Evolutionary conservation across 2,113 vertebrate genomes (phyloP), one percentile per base, ranked within the genome.

Genomic region (Periophthalmus modestus): DNA sequence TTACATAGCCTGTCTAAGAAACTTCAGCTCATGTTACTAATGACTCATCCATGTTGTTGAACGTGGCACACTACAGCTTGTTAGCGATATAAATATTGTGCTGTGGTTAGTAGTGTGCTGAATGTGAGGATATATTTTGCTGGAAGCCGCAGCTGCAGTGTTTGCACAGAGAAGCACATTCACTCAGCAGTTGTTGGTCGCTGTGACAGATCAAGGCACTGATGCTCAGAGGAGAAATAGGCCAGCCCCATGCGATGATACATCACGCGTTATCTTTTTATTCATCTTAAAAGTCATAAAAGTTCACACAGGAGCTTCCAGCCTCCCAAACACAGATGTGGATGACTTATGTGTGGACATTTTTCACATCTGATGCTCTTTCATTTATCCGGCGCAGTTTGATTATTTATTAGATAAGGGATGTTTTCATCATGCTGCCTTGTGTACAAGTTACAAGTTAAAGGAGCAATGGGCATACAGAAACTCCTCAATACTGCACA

Each of bases 131-230:
- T 28, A 43, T 43, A 62, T 77, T 43, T 65, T 85, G 62, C 19
- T 82, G 34, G 16, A 69, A 83, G 75, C 74, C 57, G 21, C 79
- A 86, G 82, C 82, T 87, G 79, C 70, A 48, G 19, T 71, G 69
- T 82, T 86, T 83, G 71, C 72, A 62, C 59, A 71, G 72, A 76
- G 65, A 54, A 77, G 72, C 46, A 11, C 18, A 78, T 72, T 69
- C 52, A 79, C 80, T 77, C 66, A 61, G 79, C 61, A 58, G 69
- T 75, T 72, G 54, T 68, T 72, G 62, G 71, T 58, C 74, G 70
- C 52, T 16, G 50, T 66, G 69, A 76, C 76, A 79, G 34, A 86
- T 73, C 74, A 71, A 71, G 73, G 78, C 50, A 77, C 72, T 72
- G 57, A 68, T 71, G 75, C 68, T 77, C 39, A 24, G 16, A 76